These are phyloP conservation scores for Cremastobaeus sp. DNA, from an alignment of 2,888 invertebrate species.

Conservation along the genomic window DNA sequence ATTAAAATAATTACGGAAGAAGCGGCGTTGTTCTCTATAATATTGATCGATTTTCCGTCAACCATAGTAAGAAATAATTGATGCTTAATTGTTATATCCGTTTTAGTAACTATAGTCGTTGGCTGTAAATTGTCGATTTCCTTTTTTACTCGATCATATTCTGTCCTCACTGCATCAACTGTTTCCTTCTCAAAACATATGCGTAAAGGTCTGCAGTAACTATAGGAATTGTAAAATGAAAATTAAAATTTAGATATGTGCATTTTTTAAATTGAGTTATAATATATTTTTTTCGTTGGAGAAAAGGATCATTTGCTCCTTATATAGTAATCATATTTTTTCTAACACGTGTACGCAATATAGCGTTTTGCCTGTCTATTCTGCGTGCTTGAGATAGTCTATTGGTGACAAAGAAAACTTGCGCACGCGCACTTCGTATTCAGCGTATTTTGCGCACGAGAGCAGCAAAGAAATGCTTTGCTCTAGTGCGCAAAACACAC, in stretches of 20 bases:
- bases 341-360: too few species aligned
- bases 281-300: too few species aligned
- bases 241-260: background rate
- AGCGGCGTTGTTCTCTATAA: conserved; percentile 2
- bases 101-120: background rate
- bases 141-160: background rate
- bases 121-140: background rate
- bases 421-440: too few species aligned
- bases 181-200: conserved; percentile 13
- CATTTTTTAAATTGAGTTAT: too few species aligned
- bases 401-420: too few species aligned
- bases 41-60: conserved; percentile 16
- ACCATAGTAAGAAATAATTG: conserved; percentile 9
- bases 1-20: background rate
- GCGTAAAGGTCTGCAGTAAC: conserved; percentile 16
- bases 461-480: too few species aligned
- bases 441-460: too few species aligned
- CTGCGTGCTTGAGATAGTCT: too few species aligned
- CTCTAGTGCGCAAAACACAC: too few species aligned
- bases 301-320: too few species aligned
- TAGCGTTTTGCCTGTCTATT: too few species aligned
- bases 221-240: background rate
- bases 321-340: too few species aligned
- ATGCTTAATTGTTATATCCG: background rate
- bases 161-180: background rate